A percentile compares a stretch with the other conserved stretches of the same genome.
Conservation (phyloP, 2,113 vertebrate species). For the Mobula birostris region DNA sequence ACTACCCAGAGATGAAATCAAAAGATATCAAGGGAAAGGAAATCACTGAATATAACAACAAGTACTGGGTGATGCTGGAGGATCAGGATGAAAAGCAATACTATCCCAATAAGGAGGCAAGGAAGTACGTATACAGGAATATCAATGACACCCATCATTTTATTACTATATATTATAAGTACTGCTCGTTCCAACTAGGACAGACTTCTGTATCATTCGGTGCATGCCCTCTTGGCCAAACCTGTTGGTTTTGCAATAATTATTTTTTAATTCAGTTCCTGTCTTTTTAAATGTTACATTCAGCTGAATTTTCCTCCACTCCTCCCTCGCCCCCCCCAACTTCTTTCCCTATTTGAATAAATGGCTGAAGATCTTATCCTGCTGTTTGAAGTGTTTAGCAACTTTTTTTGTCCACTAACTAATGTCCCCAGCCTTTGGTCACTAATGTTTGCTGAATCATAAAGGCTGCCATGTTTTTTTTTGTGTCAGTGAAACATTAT, state of each 20-base stretch:
- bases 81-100: slow-evolving; percentile 58
- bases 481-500: too few species aligned
- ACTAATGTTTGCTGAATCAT: too few species aligned
- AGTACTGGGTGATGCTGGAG: slow-evolving; percentile 93
- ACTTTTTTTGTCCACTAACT: too few species aligned
- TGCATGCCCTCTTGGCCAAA: neutral
- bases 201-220: neutral
- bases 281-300: too few species aligned
- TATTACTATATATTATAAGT: neutral
- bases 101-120: slow-evolving; percentile 71
- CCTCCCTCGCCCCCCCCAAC: too few species aligned
- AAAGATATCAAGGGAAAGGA: slow-evolving; percentile 78
- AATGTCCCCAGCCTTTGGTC: too few species aligned
- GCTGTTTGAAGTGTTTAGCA: too few species aligned
- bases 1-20: slow-evolving; percentile 77
- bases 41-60: slow-evolving; percentile 79
- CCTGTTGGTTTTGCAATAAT: neutral
- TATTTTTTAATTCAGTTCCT: too few species aligned
- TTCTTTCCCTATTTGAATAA: too few species aligned
- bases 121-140: slow-evolving; percentile 62
- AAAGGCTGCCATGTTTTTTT: too few species aligned
- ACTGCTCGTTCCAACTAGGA: neutral
- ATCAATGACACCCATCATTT: neutral
- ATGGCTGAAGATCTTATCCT: too few species aligned
- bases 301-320: too few species aligned